Percentiles rank a stretch among this genome's conserved stretches.
Evolutionary conservation across 2,797 vertebrate species (phyloP).

Genomic region (Otus scops): DNA sequence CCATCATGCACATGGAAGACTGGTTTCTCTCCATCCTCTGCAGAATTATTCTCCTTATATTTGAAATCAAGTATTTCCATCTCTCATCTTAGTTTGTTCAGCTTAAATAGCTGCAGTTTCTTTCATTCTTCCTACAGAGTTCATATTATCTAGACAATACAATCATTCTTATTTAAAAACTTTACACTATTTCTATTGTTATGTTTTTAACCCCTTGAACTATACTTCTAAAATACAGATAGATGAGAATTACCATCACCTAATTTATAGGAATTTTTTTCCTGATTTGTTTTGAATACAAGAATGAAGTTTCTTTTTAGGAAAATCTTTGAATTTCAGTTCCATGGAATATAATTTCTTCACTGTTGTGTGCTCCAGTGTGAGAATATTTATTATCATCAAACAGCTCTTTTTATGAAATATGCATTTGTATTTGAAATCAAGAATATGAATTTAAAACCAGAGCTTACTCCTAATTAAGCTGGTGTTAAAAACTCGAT

Average conservation of each 20-base stretch:
- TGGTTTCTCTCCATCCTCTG: background rate
- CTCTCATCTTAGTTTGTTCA: background rate
- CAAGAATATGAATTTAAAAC: background rate
- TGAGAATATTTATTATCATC: background rate
- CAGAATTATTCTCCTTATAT: background rate
- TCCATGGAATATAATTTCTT: background rate
- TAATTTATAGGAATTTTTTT: background rate
- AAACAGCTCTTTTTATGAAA: background rate
- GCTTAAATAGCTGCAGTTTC: background rate
- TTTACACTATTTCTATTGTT: background rate
- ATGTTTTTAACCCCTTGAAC: background rate
- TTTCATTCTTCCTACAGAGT: background rate
- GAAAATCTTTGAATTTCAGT: background rate
- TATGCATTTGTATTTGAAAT: background rate
- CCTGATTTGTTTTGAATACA: background rate
- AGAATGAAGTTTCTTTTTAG: background rate
- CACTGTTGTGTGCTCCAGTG: background rate
- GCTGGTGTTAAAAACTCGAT: background rate
- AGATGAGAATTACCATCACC: background rate
- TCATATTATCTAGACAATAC: background rate
- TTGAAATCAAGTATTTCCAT: background rate
- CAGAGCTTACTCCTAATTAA: background rate
- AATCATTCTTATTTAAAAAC: background rate
- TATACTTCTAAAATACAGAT: background rate
- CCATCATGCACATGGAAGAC: background rate